Conservation (phyloP, 37 sponge, comb jelly and placozoan genomes). For the Oopsacas minuta region DNA sequence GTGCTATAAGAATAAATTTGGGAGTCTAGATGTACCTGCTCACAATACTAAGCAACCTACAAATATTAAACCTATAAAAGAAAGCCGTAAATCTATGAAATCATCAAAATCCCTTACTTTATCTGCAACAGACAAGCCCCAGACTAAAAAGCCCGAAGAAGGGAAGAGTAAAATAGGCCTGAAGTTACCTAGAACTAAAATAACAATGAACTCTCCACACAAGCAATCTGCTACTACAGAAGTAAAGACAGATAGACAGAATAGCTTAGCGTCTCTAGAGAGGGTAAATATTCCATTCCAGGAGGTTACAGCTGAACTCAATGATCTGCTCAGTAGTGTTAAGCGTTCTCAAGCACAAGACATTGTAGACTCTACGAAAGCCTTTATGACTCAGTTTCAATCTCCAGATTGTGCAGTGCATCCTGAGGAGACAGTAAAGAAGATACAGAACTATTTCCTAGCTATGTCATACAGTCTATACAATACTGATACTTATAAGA, state of each 20-base stretch:
- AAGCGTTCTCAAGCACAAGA: not conserved
- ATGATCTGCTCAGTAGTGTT: not conserved
- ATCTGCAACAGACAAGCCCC: not conserved
- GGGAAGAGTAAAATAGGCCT: not conserved
- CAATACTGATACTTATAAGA: not conserved
- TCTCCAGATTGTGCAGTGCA: not conserved
- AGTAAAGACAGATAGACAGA: not conserved
- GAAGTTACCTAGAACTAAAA: not conserved
- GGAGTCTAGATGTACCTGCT: not conserved
- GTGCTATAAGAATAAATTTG: constrained; percentile 45
- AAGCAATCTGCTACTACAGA: not conserved
- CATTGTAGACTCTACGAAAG: not conserved
- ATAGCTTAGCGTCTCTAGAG: not conserved
- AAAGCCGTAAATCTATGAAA: not conserved
- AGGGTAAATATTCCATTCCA: not conserved
- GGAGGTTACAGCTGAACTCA: not conserved
- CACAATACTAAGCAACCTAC: not conserved
- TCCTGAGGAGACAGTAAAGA: not conserved
- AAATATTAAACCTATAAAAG: not conserved
- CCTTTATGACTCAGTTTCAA: not conserved
- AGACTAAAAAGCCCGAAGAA: not conserved
- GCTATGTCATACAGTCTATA: not conserved
- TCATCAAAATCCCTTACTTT: not conserved
- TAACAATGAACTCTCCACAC: not conserved
- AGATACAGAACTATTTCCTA: constrained; percentile 12